Evolutionary conservation across 2,113 vertebrate genomes (phyloP).

Genomic region (Chrysochloris asiatica): DNA sequence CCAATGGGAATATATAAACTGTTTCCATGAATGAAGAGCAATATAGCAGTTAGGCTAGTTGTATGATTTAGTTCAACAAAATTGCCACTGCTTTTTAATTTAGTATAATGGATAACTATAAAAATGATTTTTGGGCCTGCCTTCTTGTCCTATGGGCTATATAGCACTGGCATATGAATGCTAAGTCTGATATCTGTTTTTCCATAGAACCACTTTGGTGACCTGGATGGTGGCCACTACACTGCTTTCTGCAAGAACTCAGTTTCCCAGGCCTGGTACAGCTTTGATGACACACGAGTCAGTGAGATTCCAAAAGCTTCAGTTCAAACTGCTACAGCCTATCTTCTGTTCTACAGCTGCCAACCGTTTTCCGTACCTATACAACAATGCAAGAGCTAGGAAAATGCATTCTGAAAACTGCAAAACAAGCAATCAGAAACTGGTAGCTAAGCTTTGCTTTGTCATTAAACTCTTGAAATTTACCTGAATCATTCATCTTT

Average conservation of each 20-base stretch:
- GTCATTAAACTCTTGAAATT: constrained; percentile 74
- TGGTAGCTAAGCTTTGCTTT: background rate
- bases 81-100: constrained; percentile 16
- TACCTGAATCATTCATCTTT: background rate
- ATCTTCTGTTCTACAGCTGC: constrained; percentile 89
- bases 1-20: background rate
- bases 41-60: background rate
- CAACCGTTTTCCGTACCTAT: constrained; percentile 80
- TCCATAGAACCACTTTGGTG: constrained; percentile 90
- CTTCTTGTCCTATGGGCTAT: background rate
- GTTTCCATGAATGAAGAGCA: background rate
- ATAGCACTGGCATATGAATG: background rate
- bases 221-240: constrained; percentile 92
- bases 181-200: constrained; percentile 13
- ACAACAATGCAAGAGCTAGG: constrained; percentile 56
- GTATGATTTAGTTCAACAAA: background rate
- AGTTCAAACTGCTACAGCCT: constrained; percentile 87
- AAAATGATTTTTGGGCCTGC: background rate
- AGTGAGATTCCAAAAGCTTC: constrained; percentile 82
- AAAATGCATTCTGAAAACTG: constrained; percentile 31
- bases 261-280: constrained; percentile 85
- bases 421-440: constrained; percentile 1
- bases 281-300: constrained; percentile 87
- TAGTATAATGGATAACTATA: background rate
- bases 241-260: constrained; percentile 89